A percentile compares a stretch with the other conserved stretches of the same genome.
Evolutionary conservation across 2,797 vertebrate species (phyloP).

Genomic region (Sorex maritimensis): DNA sequence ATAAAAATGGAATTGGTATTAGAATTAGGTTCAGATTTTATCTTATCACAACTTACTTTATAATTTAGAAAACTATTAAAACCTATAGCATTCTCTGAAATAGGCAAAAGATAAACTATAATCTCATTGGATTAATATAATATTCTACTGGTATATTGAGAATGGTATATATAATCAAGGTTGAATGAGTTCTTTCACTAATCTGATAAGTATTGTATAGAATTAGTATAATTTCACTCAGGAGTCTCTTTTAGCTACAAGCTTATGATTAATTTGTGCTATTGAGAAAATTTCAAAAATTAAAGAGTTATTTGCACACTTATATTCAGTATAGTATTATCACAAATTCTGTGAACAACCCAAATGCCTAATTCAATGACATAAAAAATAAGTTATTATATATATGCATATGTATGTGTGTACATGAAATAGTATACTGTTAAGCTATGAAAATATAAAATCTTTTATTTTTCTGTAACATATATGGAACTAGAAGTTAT

Average conservation of each 20-base stretch:
- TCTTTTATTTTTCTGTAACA: no score
- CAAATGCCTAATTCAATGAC: no score
- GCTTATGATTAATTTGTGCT: constrained; percentile 19
- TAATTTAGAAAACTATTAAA: constrained; percentile 19
- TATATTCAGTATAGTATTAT: no score
- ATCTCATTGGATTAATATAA: neutral
- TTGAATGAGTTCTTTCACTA: constrained; percentile 11
- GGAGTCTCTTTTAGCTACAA: neutral
- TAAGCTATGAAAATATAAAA: no score
- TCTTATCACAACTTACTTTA: neutral
- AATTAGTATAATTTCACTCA: neutral
- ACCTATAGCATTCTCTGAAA: neutral
- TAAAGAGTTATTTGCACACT: no score
- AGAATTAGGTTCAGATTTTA: neutral
- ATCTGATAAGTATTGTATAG: neutral
- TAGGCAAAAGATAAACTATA: neutral
- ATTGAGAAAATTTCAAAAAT: neutral
- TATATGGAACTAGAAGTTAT: no score
- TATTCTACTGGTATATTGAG: neutral
- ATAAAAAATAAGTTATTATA: no score
- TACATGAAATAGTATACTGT: no score
- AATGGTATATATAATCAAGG: neutral
- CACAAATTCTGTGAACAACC: no score
- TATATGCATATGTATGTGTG: no score
- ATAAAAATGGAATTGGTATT: neutral